Percentiles rank a stretch among this genome's conserved stretches.
Conservation (phyloP, 2,797 vertebrate species). For the Gobionotothen gibberifrons region DNA sequence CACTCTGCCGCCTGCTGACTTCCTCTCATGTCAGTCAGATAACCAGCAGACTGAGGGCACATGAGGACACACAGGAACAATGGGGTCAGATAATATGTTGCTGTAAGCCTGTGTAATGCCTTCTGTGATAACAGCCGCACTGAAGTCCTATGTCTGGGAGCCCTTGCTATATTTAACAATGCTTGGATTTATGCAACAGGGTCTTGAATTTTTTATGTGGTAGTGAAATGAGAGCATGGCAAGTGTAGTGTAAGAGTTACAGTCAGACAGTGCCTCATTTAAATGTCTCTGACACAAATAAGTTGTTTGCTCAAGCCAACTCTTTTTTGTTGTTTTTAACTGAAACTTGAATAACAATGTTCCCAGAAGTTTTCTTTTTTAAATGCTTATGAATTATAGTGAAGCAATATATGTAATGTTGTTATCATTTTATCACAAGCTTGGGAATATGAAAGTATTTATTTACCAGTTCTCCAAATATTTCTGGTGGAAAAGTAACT, state of each 20-base stretch:
- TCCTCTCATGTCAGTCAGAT: slow-evolving; percentile 28
- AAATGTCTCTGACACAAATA: slow-evolving; percentile 6
- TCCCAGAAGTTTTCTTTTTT: no score
- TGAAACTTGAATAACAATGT: not conserved
- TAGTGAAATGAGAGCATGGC: slow-evolving; percentile 21
- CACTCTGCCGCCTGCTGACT: slow-evolving; percentile 44
- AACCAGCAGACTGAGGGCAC: slow-evolving; percentile 27
- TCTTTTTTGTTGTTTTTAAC: not conserved
- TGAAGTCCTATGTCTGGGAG: slow-evolving; percentile 17
- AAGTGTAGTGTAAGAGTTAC: slow-evolving; percentile 21
- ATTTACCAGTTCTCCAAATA: no score
- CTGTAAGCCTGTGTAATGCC: slow-evolving; percentile 30
- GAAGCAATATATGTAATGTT: no score
- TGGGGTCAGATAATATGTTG: slow-evolving; percentile 33
- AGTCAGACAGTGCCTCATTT: not conserved
- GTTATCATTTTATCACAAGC: no score
- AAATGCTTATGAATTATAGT: no score
- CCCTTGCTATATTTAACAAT: slow-evolving; percentile 29
- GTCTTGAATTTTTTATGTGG: slow-evolving; percentile 34
- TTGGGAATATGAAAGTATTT: no score
- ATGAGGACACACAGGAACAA: slow-evolving; percentile 30
- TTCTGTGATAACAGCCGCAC: slow-evolving; percentile 10
- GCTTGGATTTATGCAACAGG: slow-evolving; percentile 4
- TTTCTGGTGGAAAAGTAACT: no score
- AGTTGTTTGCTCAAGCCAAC: not conserved